Base-by-base conservation (phyloP, 1,140 invertebrate genomes). In the Doryteuthis pealeii region DNA sequence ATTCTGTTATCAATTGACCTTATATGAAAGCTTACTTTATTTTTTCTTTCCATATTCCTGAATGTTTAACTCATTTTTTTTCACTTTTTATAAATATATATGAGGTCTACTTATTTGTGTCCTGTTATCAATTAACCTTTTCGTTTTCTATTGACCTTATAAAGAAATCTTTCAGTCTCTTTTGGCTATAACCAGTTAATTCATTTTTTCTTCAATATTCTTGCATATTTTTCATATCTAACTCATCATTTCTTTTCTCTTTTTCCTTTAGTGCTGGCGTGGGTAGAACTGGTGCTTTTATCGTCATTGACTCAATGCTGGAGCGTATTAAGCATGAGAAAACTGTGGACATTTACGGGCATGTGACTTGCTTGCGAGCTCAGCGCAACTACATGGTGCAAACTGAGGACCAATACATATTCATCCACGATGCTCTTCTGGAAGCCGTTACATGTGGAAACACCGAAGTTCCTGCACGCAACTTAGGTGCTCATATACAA, bases 381-480 rank as follows among this genome's bases (percentile, higher is more conserved):
- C 98, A 99, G 87, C 91, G 98, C 26, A 89, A 89, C 80, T 88
- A 88, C 80, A 88, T 89, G 85, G 88, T 89, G 33, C 95, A 99
- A 89, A 99, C 98, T 0, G 98, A 99, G 87, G 98, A 99, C 87
- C 98, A 99, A 87, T 99, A 99, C 87, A 96, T 99, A 73, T 99
- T 99, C 89, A 99, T 99, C 78, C 97, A 99, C 86, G 98, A 99
- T 86, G 85, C 86, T 15, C 76, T 89, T 93, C 89, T 99, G 12
- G 98, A 99, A 88, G 97, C 97, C 1, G 95, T 98, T 0, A 93
- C 96, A 67, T 96, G 95, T 84, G 97, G 97, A 5, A 93, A 93
- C 78, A 99, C 97, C 0, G 97, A 99, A 89, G 92, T 98, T 30
- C 94, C 95, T 0, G 95, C 95, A 8, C 91, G 94, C 49, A 96